Base-by-base conservation (phyloP, 1,140 invertebrate species). In the Micrasema minimum region DNA sequence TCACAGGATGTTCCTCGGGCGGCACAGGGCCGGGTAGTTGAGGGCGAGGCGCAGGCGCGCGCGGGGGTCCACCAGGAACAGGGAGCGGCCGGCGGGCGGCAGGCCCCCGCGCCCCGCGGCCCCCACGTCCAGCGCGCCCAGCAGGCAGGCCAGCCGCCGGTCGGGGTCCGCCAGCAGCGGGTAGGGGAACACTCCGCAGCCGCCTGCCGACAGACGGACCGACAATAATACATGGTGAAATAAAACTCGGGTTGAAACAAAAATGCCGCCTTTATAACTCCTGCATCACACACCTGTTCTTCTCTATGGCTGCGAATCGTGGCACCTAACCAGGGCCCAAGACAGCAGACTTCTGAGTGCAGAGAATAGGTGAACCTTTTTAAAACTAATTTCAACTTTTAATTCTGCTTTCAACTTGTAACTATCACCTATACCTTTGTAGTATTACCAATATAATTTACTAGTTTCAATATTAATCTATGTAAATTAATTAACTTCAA, bases 151-250 rank as follows among this genome's bases (percentile, higher is more conserved):
- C 53, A 57, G 31, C n/a, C 53, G 53, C 5, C 53, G 53, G 31
- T 57, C 53, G 23, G 53, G 20, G n/a, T 57, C 53, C 7, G 26
- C 53, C 9, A 57, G 35, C 14, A 57, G 35, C n/a, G 53, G 53
- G 26, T 35, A 57, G 14, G 53, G 53, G 6, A 57, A 37, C n/a
- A n/a, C n/a, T n/a, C 1, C 16, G 31, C 1, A 3, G 0, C 48
- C 18, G 18, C 48, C 22, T 51, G 16, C 20, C 48, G 20, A 11
- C 48, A 20, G 43, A 9, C n/a, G 43, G 18, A 14, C 1, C 1
- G 1, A 2, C 10, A 41, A 41, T 11, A 11, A 2, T 41, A 11
- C 10, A 41, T 11, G 1, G 1, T 11, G n/a, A 41, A 41, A 11
- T 9, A 1, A 41, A 11, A 9, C 14, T 10, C 38, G 38, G 38